These are phyloP conservation scores for Prosopocoilus inquinatus DNA, from an alignment of 2,888 invertebrate genomes.

Conservation along the genomic window DNA sequence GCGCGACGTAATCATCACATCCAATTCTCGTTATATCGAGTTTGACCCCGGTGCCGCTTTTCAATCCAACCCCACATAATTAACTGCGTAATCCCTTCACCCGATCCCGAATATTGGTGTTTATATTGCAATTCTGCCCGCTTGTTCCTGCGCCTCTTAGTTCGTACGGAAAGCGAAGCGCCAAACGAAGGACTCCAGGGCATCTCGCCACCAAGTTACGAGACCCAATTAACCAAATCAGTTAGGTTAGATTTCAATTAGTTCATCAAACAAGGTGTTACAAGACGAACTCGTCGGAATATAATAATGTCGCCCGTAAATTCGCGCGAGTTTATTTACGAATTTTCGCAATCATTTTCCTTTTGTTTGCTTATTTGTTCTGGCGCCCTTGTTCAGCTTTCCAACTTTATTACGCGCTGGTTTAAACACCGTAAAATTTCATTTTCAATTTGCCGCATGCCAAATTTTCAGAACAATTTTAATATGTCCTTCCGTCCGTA, in stretches of 20 bases:
- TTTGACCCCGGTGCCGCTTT: constrained; percentile 12
- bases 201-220: not conserved
- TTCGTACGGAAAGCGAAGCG: not conserved
- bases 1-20: constrained; percentile 7
- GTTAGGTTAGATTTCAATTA: constrained; percentile 1
- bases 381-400: too few relatives aligned
- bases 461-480: not conserved
- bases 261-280: not conserved
- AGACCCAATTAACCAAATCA: not conserved
- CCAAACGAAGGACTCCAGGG: not conserved
- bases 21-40: constrained; percentile 9
- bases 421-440: too few relatives aligned
- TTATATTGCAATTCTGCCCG: constrained; percentile 32
- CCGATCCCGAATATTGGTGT: constrained; percentile 35
- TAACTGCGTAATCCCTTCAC: constrained; percentile 38
- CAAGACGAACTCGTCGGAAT: too few relatives aligned
- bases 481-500: not conserved
- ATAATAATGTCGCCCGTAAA: too few relatives aligned
- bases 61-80: constrained; percentile 31
- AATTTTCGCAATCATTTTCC: too few relatives aligned
- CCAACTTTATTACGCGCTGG: too few relatives aligned
- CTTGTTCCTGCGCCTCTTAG: too few relatives aligned
- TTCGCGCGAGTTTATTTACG: too few relatives aligned
- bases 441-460: not conserved
- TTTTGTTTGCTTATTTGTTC: too few relatives aligned